These are phyloP conservation scores for Seriola dumerili DNA, from an alignment of 2,113 vertebrate genomes.

Conservation along the genomic window DNA sequence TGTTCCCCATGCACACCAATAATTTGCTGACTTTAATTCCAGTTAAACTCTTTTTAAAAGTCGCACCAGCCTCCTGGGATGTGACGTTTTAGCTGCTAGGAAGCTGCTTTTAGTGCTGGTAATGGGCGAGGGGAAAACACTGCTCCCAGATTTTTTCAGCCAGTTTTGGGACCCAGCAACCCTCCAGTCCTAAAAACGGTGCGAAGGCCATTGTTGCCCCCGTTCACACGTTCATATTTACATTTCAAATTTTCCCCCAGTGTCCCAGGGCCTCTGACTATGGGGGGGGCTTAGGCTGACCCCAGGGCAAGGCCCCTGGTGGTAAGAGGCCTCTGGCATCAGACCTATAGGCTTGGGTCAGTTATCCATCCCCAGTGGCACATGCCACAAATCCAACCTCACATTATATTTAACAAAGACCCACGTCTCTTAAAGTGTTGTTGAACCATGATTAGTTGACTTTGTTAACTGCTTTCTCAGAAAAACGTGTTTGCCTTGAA, in stretches of 20 bases:
- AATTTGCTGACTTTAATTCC: neutral
- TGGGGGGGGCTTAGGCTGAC: constrained; percentile 1
- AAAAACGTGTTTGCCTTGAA: neutral
- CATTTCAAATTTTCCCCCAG: neutral
- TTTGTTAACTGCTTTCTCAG: neutral
- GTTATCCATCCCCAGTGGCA: neutral
- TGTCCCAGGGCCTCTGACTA: constrained; percentile 5
- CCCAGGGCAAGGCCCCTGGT: neutral
- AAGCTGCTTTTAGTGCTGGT: neutral
- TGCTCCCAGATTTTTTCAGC: neutral
- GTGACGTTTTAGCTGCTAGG: neutral
- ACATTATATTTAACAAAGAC: neutral
- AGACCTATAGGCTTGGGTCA: neutral
- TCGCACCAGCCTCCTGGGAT: neutral
- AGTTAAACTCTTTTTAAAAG: neutral
- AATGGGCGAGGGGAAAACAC: neutral
- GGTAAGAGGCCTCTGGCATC: constrained; percentile 1
- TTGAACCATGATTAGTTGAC: neutral
- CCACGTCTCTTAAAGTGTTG: neutral
- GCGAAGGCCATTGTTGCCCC: neutral
- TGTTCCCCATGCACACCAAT: constrained; percentile 25
- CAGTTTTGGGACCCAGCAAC: neutral
- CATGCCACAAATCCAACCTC: neutral
- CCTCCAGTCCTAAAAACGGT: neutral
- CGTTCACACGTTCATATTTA: constrained; percentile 13